Evolutionary conservation across 2,888 invertebrate genomes (phyloP).

Genomic region (Diarsia mendica): DNA sequence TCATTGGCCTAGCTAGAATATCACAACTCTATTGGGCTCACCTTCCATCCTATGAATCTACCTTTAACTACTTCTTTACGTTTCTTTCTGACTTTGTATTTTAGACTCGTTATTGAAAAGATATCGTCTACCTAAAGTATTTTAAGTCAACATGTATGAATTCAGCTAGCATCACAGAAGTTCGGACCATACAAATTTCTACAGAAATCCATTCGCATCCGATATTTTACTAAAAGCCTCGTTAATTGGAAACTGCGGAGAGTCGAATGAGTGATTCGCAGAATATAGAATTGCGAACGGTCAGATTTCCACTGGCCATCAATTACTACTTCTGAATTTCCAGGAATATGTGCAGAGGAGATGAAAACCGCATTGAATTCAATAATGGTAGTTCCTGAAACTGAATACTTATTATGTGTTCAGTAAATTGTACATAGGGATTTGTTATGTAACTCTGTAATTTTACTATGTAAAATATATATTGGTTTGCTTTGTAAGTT

Average conservation of each 20-base stretch:
- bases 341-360: not conserved
- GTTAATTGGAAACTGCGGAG: constrained; percentile 10
- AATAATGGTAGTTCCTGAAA: constrained; percentile 3
- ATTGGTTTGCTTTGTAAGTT: not conserved
- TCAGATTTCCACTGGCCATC: not conserved
- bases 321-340: not conserved
- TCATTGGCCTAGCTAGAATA: no score
- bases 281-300: constrained; percentile 7
- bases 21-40: no score
- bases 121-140: not conserved
- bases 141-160: not conserved
- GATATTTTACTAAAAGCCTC: not conserved
- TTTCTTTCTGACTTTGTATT: not conserved
- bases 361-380: constrained; percentile 7
- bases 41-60: no score
- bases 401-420: constrained; percentile 12
- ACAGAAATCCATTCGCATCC: not conserved
- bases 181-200: not conserved
- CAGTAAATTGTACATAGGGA: not conserved
- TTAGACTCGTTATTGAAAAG: not conserved
- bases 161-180: not conserved
- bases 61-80: not conserved
- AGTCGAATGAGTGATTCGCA: not conserved
- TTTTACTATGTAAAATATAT: not conserved
- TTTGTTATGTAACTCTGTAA: not conserved